Conservation (phyloP, 2,888 invertebrate genomes). For the Synergus itoensis region DNA sequence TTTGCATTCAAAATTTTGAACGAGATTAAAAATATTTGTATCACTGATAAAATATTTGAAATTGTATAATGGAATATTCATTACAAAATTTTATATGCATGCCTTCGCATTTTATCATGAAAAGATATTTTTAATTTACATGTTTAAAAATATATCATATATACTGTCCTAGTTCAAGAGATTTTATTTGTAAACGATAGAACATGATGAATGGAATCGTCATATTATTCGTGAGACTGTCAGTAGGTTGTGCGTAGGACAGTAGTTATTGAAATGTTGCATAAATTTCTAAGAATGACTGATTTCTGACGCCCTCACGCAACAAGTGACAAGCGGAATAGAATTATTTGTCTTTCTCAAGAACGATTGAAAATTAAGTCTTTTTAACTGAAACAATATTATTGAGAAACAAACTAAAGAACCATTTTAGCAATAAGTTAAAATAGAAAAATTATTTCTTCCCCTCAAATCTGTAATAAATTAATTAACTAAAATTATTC, state of each 20-base stretch:
- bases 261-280: neutral
- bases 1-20: neutral
- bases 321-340: neutral
- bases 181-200: slow-evolving; percentile 11
- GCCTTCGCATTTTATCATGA: neutral
- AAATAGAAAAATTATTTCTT: neutral
- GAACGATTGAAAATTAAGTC: no score
- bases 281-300: neutral
- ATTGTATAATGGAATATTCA: neutral
- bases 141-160: neutral
- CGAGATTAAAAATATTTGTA: neutral
- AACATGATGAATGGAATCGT: neutral
- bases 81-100: neutral
- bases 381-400: no score
- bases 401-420: no score
- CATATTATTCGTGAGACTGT: neutral
- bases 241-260: neutral
- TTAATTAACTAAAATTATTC: neutral
- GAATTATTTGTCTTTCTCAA: neutral
- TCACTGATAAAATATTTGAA: no score
- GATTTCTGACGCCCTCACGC: slow-evolving; percentile 1
- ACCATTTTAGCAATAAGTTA: no score
- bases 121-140: neutral
- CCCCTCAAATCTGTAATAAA: neutral
- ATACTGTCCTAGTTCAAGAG: neutral